Evolutionary conservation across 64 coral and sea anemone species (phyloP).

Genomic region (Anthopleura sola): DNA sequence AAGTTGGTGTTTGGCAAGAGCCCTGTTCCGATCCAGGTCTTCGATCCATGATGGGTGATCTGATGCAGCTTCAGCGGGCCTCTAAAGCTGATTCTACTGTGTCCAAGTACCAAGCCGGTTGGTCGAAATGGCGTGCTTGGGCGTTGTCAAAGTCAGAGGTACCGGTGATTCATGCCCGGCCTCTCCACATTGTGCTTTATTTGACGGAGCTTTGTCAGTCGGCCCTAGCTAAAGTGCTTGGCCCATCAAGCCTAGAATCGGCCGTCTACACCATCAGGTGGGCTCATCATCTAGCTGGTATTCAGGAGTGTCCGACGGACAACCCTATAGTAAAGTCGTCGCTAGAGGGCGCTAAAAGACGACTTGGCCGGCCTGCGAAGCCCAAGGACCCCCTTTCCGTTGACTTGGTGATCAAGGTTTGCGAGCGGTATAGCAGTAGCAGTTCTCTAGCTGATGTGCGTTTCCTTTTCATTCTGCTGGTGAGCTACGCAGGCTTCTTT

Average conservation of each 20-base stretch:
- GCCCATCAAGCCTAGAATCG: neutral
- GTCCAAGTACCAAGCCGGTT: conserved; percentile 1
- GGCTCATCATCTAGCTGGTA: neutral
- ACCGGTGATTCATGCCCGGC: neutral
- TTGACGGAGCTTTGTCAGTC: neutral
- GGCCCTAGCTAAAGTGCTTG: neutral
- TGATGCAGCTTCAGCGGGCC: neutral
- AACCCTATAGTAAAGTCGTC: conserved; percentile 5
- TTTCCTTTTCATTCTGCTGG: conserved; percentile 46
- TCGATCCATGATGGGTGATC: neutral
- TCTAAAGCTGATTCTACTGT: neutral
- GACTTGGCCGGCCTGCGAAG: conserved; percentile 9
- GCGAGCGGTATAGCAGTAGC: neutral
- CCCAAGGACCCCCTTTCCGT: conserved; percentile 24
- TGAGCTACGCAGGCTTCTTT: conserved; percentile 47
- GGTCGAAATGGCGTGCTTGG: conserved; percentile 1
- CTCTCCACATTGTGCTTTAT: conserved; percentile 17
- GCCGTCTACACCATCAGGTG: conserved; percentile 6
- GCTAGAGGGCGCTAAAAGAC: conserved; percentile 21
- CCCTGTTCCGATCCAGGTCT: too few species aligned
- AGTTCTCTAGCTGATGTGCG: conserved; percentile 19
- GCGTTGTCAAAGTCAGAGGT: neutral
- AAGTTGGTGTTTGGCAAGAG: neutral
- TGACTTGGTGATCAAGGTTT: neutral
- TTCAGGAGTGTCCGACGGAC: conserved; percentile 4